These are phyloP conservation scores for Calosoma granatense DNA, from an alignment of 1,140 invertebrate genomes.

Conservation along the genomic window DNA sequence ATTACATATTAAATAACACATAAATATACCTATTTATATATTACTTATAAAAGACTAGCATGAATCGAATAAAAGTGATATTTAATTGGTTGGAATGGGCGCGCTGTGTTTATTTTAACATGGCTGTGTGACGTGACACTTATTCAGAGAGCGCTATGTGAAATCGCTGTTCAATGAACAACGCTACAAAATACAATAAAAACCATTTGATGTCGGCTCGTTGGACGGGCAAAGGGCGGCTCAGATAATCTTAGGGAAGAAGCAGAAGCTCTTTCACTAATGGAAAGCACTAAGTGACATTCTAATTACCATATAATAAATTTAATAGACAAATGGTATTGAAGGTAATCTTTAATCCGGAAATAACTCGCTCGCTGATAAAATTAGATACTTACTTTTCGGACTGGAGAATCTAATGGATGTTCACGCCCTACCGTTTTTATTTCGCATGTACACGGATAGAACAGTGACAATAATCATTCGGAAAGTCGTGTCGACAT, in stretches of 20 bases:
- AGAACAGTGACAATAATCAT: too few species aligned
- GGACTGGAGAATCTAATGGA: background rate
- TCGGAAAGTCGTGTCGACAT: too few species aligned
- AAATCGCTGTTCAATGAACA: background rate
- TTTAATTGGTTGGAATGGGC: background rate
- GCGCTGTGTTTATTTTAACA: background rate
- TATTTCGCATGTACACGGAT: too few species aligned
- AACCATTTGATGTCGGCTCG: background rate
- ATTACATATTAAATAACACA: background rate
- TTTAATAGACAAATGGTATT: background rate
- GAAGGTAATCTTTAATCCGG: background rate
- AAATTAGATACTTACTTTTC: background rate
- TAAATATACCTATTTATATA: too few species aligned
- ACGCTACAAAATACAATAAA: background rate
- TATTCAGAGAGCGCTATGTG: background rate
- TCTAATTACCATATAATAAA: background rate
- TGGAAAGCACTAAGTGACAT: background rate
- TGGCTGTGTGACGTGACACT: background rate
- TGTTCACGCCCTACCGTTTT: background rate
- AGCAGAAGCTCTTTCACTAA: background rate
- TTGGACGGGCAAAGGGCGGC: background rate
- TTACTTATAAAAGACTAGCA: too few species aligned
- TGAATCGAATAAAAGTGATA: too few species aligned
- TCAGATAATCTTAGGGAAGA: background rate
- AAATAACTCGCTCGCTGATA: background rate